Evolutionary conservation across 2,888 invertebrate species (phyloP), one percentile per base, ranked within the genome.

Genomic region (Coenonympha glycerion): DNA sequence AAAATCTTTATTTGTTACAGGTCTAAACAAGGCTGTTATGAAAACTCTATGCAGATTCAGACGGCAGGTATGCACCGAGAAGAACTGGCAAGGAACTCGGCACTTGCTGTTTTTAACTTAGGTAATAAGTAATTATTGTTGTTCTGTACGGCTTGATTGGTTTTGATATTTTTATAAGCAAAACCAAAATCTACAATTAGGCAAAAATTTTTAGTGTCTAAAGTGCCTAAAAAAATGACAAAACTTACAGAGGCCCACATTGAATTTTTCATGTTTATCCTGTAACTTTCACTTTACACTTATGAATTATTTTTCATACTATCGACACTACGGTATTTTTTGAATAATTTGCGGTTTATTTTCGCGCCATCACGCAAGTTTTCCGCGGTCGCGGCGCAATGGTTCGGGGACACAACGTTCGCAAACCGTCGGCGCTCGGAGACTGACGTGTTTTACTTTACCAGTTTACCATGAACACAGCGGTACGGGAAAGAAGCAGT

Each of bases 341-440:
- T n/a, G 30, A n/a, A n/a, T 37, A 13, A 6, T 8, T 22, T 18
- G 26, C 36, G 49, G 55, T 60, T 57, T 58, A 65, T 66, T 73
- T 79, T 78, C 76, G 73, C 80, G 79, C 75, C 81, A 82, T 79
- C 54, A 50, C 73, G 73, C 65, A 83, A 83, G 71, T 79, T 83
- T 72, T 66, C 69, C 83, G 81, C 79, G 73, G 59, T 59, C 59
- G 66, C 66, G 65, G 56, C 57, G 44, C 49, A 37, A 54, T 57
- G 52, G 49, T 56, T 30, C n/a, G n/a, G n/a, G 55, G 61, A 63
- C 66, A 67, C 79, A 71, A 70, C 68, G 65, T 52, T 56, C 66
- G 58, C 47, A 63, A 60, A 46, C 63, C 65, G 67, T 49, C 60
- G 71, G 66, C 73, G 66, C 59, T 62, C 57, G 62, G 62, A 70